phyloP scores from a whole-genome alignment of 2,888 invertebrate genomes.

The Coronaproctus castanopsis region DNA sequence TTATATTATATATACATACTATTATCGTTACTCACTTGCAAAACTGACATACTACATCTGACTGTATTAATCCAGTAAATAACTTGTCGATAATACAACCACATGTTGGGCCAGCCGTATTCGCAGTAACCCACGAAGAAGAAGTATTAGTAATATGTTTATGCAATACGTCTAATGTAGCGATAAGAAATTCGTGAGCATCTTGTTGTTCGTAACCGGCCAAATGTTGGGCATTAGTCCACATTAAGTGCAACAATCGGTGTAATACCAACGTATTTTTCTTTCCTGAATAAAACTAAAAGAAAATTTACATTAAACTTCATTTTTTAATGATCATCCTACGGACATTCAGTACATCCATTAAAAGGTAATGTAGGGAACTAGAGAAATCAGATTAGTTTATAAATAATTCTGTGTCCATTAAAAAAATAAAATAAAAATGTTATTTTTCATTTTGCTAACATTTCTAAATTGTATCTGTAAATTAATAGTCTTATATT shows the following conservation, averaged over 20 bases:
- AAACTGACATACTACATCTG: conserved; percentile 85
- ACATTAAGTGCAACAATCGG: conserved; percentile 75
- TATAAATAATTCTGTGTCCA: too few relatives aligned
- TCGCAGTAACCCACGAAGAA: conserved; percentile 24
- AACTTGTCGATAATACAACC: conserved; percentile 94
- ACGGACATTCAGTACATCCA: too few relatives aligned
- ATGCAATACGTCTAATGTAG: conserved; percentile 79
- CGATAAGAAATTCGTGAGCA: conserved; percentile 96
- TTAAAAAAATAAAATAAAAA: too few relatives aligned
- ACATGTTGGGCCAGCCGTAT: conserved; percentile 39
- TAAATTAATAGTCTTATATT: too few relatives aligned
- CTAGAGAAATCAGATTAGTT: too few relatives aligned
- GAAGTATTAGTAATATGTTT: conserved; percentile 44
- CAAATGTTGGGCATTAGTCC: conserved; percentile 87
- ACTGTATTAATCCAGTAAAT: conserved; percentile 87
- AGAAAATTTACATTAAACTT: conserved; percentile 5
- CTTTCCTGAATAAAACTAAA: conserved; percentile 74
- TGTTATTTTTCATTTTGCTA: too few relatives aligned
- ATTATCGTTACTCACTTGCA: conserved; percentile 45
- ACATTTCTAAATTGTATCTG: too few relatives aligned
- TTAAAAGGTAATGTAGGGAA: too few relatives aligned
- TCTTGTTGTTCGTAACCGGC: conserved; percentile 92
- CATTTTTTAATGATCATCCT: too few relatives aligned
- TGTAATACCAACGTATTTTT: conserved; percentile 73
- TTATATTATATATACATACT: too few relatives aligned